Base-by-base conservation (phyloP, 2,888 invertebrate genomes). In the Nomada goodeniana region DNA sequence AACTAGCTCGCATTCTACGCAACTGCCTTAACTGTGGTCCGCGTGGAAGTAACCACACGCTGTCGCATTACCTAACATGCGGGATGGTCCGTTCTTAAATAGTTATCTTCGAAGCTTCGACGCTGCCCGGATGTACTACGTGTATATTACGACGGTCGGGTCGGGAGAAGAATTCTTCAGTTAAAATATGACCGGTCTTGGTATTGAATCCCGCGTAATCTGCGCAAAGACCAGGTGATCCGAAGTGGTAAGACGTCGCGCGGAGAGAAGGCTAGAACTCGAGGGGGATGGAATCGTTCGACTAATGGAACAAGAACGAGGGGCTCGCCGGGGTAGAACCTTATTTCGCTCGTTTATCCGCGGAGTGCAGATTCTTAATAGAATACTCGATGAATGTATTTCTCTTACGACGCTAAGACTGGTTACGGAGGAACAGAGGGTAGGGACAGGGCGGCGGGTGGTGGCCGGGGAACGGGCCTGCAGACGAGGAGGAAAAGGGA, bases 371-470 rank as follows among this genome's bases (percentile, higher is more conserved):
- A 91, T 90, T 91, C 91, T 91, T 91, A 91, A 91, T 91, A 91
- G 91, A 91, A 91, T 91, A 91, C 91, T 90, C 92, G 91, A 91
- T 91, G 91, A 91, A 91, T 91, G 90, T 91, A 91, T 91, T 91
- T 91, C 91, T 89, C 90, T 90, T 90, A 87, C 90, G 91, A 86
- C 88, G 88, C 89, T 89, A 86, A 86, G 89, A 86, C 88, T 84
- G 82, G 88, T 89, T 89, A 88, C 84, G 80, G 75, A 73, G 77
- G 77, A 73, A 67, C 80, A 29, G 80, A 55, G 82, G 50, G 52
- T 68, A 47, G 75, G 23, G 67, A n/a, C 5, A 53, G 75, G 59
- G 68, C 26, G 50, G 75, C 64, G 72, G 64, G 65, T 55, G 64
- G 65, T 55, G 69, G 60, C 36, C n/a, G 65, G 53, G 71, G 67